These are phyloP conservation scores for Megalops atlanticus DNA, from an alignment of 2,113 vertebrate genomes.

Conservation along the genomic window DNA sequence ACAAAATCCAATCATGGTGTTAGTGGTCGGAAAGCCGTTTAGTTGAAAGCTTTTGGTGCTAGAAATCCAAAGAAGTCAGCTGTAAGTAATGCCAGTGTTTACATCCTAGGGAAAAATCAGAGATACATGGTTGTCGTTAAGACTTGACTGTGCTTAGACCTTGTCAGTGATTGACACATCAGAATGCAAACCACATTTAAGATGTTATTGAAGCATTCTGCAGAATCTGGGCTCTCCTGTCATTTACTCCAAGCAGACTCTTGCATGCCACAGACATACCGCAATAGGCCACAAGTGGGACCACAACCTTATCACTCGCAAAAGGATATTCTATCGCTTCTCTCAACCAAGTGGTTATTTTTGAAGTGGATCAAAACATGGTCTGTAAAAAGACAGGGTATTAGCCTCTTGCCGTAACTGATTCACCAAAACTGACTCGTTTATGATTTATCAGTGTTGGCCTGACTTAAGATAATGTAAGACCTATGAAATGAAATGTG, in stretches of 20 bases:
- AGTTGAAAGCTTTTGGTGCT: slow-evolving; percentile 35
- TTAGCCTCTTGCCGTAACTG: too few species aligned
- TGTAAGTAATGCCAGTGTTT: slow-evolving; percentile 32
- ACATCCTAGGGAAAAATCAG: slow-evolving; percentile 32
- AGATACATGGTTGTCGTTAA: slow-evolving; percentile 27
- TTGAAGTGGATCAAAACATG: too few species aligned
- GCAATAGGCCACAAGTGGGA: background rate
- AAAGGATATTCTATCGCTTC: background rate
- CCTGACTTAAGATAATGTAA: too few species aligned
- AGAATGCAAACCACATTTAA: background rate
- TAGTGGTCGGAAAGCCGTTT: slow-evolving; percentile 46
- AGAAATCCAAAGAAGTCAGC: slow-evolving; percentile 21
- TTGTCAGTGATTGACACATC: background rate
- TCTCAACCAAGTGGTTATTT: too few species aligned
- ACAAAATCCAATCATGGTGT: slow-evolving; percentile 48
- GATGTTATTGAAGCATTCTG: background rate
- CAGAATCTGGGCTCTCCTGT: background rate
- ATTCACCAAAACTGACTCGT: too few species aligned
- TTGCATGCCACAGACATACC: background rate
- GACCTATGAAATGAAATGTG: too few species aligned
- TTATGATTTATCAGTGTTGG: too few species aligned
- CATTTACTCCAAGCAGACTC: background rate
- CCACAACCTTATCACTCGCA: background rate
- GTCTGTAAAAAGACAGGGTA: too few species aligned
- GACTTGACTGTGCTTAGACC: background rate